Evolutionary conservation across 2,113 vertebrate genomes (phyloP), one percentile per base, ranked within the genome.

Genomic region (Psophia crepitans): DNA sequence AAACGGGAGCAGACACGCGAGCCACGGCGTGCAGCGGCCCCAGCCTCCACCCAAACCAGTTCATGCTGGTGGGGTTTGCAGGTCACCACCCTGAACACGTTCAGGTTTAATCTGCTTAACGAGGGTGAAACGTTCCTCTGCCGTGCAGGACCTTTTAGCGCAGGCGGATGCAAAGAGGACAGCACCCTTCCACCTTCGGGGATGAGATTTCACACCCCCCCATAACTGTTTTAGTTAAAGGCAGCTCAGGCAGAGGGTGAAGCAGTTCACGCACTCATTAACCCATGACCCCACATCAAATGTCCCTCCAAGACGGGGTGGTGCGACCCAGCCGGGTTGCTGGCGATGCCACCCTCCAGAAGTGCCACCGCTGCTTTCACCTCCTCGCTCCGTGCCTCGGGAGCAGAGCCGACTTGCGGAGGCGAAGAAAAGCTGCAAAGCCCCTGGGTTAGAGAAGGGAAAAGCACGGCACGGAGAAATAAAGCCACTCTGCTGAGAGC

Each of bases 141-240:
- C 87, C 5, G 27, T 3, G 39, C 35, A 2, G 6, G 76, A 64
- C 8, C 33, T 60, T 32, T n/a, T 9, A 28, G 88, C 0, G 8
- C n/a, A 4, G 33, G 23, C 0, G 10, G 66, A 22, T 8, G 66
- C 22, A 8, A 12, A 22, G 35, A 54, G 63, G 83, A 37, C 22
- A 66, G 64, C 4, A 2, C 17, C 57, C 33, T 63, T 76, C 75
- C 17, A 44, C 71, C 44, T 60, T 48, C 1, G 1, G 53, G 64
- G 73, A 24, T 37, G 77, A 76, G 74, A 26, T 51, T 65, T 26
- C 8, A n/a, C n/a, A n/a, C 20, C 35, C 17, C 61, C 49, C 12
- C 3, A 0, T 0, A 3, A 13, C 0, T 0, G 8, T 2, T 41
- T n/a, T 2, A 12, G 48, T 78, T 71, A 24, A 78, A 65, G 65